A percentile compares a stretch with the other conserved stretches of the same genome.
Conservation (phyloP, 2,888 invertebrate genomes). For the Anthrax anthrax region DNA sequence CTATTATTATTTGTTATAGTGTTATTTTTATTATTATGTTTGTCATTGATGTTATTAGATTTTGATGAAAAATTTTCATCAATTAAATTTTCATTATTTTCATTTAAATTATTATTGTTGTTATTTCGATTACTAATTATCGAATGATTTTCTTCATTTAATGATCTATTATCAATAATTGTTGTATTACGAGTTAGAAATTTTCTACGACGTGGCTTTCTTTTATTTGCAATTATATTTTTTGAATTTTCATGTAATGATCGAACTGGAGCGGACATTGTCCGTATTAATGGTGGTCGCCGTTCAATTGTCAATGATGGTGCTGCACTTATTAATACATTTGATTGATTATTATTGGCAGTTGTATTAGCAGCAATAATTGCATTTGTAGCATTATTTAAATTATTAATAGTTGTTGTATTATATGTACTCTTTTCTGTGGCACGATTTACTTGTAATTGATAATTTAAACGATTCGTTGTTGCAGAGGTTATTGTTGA, state of each 20-base stretch:
- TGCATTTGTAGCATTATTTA: neutral
- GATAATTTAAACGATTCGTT: slow-evolving; percentile 14
- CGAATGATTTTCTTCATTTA: neutral
- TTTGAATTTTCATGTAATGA: slow-evolving; percentile 21
- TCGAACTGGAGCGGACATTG: slow-evolving; percentile 36
- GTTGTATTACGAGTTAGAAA: neutral
- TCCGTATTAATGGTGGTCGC: slow-evolving; percentile 31
- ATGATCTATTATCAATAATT: neutral
- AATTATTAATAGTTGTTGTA: too few relatives aligned
- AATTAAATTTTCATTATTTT: slow-evolving; percentile 5
- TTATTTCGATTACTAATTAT: neutral
- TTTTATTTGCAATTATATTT: slow-evolving; percentile 21
- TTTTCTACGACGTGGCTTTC: slow-evolving; percentile 14
- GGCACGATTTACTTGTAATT: slow-evolving; percentile 16
- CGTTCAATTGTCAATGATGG: slow-evolving; percentile 24
- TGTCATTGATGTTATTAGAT: slow-evolving; percentile 12
- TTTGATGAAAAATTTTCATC: slow-evolving; percentile 16
- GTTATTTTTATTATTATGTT: neutral
- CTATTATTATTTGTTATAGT: neutral
- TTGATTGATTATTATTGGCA: neutral
- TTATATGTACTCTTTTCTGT: too few relatives aligned
- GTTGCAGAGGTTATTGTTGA: slow-evolving; percentile 10
- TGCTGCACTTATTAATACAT: slow-evolving; percentile 14
- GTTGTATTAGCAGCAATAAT: neutral
- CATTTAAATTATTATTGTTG: slow-evolving; percentile 3